Percentiles rank a stretch among this genome's conserved stretches.
Conservation (phyloP, 2,113 vertebrate genomes). For the Syrrhaptes paradoxus region DNA sequence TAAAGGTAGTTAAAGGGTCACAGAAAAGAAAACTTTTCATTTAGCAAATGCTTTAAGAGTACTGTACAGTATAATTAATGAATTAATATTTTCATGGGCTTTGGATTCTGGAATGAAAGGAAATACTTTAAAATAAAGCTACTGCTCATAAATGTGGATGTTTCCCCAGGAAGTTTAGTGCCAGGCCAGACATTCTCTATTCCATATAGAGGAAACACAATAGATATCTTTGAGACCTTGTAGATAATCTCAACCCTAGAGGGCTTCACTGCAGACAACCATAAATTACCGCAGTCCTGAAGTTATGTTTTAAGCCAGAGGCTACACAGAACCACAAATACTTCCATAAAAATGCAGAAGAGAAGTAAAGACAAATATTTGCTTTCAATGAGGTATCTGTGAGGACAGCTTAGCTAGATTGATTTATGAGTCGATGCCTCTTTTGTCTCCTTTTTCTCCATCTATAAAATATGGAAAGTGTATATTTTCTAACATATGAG, state of each 20-base stretch:
- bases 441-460: not conserved
- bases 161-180: not conserved
- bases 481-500: accelerated
- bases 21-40: not conserved
- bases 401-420: not conserved
- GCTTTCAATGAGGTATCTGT: not conserved
- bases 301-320: not conserved
- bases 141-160: not conserved
- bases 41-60: not conserved
- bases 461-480: not conserved
- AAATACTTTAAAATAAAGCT: not conserved
- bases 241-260: not conserved
- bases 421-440: not conserved
- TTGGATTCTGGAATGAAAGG: not conserved
- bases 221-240: not conserved
- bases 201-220: not conserved
- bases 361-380: not conserved
- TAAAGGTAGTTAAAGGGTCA: not conserved
- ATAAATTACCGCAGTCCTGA: not conserved
- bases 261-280: not conserved
- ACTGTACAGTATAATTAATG: not conserved
- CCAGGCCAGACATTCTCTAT: not conserved
- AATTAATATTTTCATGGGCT: not conserved
- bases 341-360: not conserved
- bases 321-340: not conserved